These are phyloP conservation scores for Geodia barretti DNA, from an alignment of 37 sponge, comb jelly and placozoan species.

Conservation along the genomic window DNA sequence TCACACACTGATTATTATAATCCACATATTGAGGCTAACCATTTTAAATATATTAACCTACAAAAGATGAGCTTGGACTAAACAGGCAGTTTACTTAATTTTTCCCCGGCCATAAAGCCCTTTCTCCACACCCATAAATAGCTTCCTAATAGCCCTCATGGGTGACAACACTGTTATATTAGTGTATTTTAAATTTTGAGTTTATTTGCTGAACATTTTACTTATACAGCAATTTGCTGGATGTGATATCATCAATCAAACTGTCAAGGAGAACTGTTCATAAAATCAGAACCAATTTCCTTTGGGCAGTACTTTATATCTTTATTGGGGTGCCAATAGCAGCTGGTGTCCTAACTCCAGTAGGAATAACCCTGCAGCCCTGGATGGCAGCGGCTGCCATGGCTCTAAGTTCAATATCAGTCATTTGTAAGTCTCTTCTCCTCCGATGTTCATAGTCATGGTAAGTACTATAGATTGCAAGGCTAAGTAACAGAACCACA, in stretches of 20 bases:
- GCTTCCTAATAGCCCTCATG: no score
- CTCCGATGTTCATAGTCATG: constrained; percentile 35
- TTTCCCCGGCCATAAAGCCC: no score
- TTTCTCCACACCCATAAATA: no score
- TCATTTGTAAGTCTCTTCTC: constrained; percentile 84
- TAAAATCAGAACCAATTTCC: constrained; percentile 79
- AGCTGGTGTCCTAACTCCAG: constrained; percentile 68
- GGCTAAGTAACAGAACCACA: no score
- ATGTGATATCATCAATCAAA: constrained; percentile 84
- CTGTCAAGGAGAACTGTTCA: constrained; percentile 78
- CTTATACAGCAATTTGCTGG: constrained; percentile 71
- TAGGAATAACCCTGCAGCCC: constrained; percentile 80
- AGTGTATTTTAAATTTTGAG: background rate
- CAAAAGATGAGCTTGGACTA: no score
- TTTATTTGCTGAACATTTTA: no score
- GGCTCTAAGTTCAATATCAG: constrained; percentile 89
- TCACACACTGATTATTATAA: no score
- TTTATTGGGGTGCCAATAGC: constrained; percentile 82
- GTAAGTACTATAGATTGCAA: no score
- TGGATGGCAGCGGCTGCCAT: constrained; percentile 92
- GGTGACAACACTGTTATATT: no score
- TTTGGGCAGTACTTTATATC: constrained; percentile 88
- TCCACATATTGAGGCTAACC: no score
- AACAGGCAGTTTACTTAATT: no score
- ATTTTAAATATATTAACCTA: no score